Percentiles rank a stretch among this genome's conserved stretches.
Evolutionary conservation across 2,888 invertebrate genomes (phyloP).

Genomic region (Loripinus fragilis): DNA sequence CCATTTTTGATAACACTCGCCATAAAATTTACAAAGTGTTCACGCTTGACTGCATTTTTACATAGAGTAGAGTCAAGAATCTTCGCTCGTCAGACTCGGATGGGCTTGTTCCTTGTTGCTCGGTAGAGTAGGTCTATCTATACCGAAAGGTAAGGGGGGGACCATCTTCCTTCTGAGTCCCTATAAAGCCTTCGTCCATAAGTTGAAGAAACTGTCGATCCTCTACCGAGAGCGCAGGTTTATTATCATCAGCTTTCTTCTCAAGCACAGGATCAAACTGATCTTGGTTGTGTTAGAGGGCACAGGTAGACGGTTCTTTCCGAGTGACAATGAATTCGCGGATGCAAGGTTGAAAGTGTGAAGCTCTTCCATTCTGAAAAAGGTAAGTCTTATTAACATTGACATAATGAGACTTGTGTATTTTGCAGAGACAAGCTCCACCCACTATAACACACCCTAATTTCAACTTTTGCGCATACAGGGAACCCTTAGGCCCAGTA

Average conservation of each 20-base stretch:
- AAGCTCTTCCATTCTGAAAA: constrained; percentile 22
- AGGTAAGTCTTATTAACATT: constrained; percentile 40
- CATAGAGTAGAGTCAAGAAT: background rate
- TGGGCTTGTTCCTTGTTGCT: background rate
- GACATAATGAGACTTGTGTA: constrained; percentile 37
- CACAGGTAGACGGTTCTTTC: background rate
- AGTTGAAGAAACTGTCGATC: constrained; percentile 13
- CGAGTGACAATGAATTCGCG: constrained; percentile 33
- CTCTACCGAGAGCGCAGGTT: constrained; percentile 8
- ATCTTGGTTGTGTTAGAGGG: no score
- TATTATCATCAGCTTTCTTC: constrained; percentile 3
- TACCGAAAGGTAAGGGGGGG: background rate
- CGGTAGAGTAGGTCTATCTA: background rate
- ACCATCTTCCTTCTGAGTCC: background rate
- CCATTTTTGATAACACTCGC: constrained; percentile 28
- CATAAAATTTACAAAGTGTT: constrained; percentile 52
- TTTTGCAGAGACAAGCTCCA: constrained; percentile 42
- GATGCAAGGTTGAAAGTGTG: constrained; percentile 38
- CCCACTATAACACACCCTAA: constrained; percentile 52
- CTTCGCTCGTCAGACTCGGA: background rate
- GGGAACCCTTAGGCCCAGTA: constrained; percentile 34
- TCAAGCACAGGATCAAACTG: constrained; percentile 5
- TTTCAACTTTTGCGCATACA: constrained; percentile 37
- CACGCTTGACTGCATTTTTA: constrained; percentile 30
- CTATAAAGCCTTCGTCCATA: constrained; percentile 14